Conservation (phyloP, 2,113 vertebrate genomes). For the Coturnix japonica region DNA sequence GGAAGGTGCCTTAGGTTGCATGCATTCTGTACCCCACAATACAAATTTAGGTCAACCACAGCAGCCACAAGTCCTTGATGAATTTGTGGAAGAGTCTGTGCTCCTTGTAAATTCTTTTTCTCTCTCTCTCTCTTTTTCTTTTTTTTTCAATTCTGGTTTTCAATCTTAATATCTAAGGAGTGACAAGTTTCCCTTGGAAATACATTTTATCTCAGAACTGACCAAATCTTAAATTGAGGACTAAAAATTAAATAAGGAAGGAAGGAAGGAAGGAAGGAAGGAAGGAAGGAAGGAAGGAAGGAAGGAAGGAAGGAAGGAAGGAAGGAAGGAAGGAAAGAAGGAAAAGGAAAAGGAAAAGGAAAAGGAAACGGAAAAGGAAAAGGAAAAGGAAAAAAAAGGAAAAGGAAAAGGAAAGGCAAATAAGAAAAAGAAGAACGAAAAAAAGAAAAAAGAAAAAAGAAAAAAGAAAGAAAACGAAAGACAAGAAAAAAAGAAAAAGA, state of each 20-base stretch:
- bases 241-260: neutral
- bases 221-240: neutral
- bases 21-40: neutral
- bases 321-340: no score
- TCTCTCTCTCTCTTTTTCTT: neutral
- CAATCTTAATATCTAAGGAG: neutral
- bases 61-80: neutral
- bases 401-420: no score
- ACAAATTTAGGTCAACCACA: neutral
- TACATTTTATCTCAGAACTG: neutral
- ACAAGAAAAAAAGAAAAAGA: no score
- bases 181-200: neutral
- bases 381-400: no score
- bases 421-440: no score
- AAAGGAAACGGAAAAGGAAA: no score
- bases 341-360: no score
- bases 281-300: neutral
- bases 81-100: neutral
- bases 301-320: no score
- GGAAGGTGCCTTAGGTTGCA: neutral
- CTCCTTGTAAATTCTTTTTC: neutral
- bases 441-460: no score
- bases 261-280: neutral
- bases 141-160: neutral
- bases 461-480: no score